These are phyloP conservation scores for Mustela nigripes DNA, from an alignment of 2,113 vertebrate species.

Conservation along the genomic window DNA sequence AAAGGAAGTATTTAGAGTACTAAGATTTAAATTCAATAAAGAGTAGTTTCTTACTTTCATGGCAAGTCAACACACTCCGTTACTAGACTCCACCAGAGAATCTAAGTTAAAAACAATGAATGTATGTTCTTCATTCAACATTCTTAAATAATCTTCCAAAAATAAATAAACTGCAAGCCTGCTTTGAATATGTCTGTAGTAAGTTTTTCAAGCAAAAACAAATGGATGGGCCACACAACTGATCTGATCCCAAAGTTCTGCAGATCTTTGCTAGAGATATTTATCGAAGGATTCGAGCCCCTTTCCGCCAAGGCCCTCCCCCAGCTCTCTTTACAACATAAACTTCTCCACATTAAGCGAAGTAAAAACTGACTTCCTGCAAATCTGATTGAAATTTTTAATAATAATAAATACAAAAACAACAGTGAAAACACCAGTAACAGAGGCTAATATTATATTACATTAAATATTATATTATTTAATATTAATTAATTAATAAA, in stretches of 20 bases:
- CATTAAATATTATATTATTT: too few species aligned
- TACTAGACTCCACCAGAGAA: background rate
- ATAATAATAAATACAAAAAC: background rate
- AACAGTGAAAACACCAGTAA: background rate
- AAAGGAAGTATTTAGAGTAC: background rate
- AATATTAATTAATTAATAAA: background rate
- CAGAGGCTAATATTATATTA: background rate
- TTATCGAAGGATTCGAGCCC: background rate
- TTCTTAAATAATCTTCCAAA: conserved; percentile 13
- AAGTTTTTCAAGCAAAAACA: conserved; percentile 28
- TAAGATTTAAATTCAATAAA: background rate
- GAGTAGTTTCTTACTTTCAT: background rate
- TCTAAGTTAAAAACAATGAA: background rate
- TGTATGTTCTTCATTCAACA: background rate
- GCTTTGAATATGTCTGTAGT: background rate
- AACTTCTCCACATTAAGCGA: conserved; percentile 1
- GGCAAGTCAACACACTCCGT: background rate
- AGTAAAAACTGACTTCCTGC: background rate
- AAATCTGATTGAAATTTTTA: conserved; percentile 5
- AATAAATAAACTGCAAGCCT: background rate
- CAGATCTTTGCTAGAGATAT: background rate
- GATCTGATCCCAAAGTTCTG: background rate
- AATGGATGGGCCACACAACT: background rate
- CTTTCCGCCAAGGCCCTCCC: background rate
- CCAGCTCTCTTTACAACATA: background rate